Percentiles rank a stretch among this genome's conserved stretches.
These are phyloP conservation scores for Polydrusus cervinus DNA, from an alignment of 2,888 invertebrate genomes.

Conservation along the genomic window DNA sequence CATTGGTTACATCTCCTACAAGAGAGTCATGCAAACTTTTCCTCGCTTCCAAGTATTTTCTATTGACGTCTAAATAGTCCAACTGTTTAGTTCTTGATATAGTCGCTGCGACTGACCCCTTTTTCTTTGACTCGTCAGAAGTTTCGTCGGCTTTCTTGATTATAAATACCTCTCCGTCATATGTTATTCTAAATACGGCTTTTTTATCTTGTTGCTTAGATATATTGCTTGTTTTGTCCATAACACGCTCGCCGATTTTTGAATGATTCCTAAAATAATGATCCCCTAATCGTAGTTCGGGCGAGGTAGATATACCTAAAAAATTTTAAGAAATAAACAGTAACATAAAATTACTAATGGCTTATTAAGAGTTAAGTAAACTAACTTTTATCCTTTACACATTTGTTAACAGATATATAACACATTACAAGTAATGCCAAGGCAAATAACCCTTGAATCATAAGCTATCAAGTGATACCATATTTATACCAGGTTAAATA, in stretches of 20 bases:
- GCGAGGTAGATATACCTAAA: conserved; percentile 19
- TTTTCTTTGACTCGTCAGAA: conserved; percentile 6
- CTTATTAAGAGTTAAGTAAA: too few relatives aligned
- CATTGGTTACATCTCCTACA: neutral
- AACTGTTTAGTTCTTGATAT: neutral
- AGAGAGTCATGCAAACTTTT: neutral
- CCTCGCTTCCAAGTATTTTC: neutral
- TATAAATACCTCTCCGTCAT: conserved; percentile 32
- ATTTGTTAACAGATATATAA: too few relatives aligned
- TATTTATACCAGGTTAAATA: too few relatives aligned
- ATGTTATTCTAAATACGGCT: conserved; percentile 34
- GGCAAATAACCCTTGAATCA: too few relatives aligned
- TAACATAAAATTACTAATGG: too few relatives aligned
- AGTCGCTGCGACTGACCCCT: neutral
- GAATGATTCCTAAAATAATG: neutral
- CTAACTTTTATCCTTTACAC: too few relatives aligned
- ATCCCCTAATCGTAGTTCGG: neutral
- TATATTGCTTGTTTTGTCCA: too few relatives aligned
- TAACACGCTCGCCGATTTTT: too few relatives aligned
- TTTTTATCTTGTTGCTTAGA: conserved; percentile 1
- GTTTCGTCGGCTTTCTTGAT: conserved; percentile 42
- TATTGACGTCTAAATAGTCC: conserved; percentile 12
- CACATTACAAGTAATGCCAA: too few relatives aligned
- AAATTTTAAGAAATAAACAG: neutral
- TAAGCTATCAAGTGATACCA: too few relatives aligned